Conservation (phyloP, 2,797 vertebrate species). For the Mallotus villosus region DNA sequence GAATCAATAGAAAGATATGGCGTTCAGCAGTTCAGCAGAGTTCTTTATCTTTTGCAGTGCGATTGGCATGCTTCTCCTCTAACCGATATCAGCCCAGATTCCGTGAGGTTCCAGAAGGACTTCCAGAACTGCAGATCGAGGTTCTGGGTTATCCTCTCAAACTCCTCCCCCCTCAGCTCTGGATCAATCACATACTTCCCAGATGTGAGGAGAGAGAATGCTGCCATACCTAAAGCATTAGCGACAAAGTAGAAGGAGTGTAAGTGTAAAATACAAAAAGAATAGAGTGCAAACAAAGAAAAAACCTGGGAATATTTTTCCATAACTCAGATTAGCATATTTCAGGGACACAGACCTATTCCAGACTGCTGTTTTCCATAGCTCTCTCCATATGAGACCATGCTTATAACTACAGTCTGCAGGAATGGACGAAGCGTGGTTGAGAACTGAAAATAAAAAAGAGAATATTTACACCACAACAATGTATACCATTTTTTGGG, state of each 20-base stretch:
- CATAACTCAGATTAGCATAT: not conserved
- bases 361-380: conserved; percentile 73
- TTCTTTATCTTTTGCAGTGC: not conserved
- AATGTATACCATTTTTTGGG: too few species aligned
- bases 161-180: conserved; percentile 73
- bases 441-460: conserved; percentile 58
- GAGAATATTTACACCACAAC: not conserved
- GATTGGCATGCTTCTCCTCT: conserved; percentile 41
- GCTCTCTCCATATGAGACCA: conserved; percentile 78
- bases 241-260: not conserved
- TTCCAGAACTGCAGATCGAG: conserved; percentile 81
- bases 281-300: too few species aligned
- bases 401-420: conserved; percentile 77
- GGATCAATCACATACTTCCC: conserved; percentile 79
- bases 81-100: conserved; percentile 74
- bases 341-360: conserved; percentile 59
- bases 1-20: not conserved
- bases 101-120: conserved; percentile 81
- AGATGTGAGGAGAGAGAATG: conserved; percentile 75
- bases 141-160: conserved; percentile 80
- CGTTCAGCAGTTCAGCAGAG: not conserved
- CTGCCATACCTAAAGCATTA: conserved; percentile 63
- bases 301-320: too few species aligned
- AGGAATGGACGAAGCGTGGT: conserved; percentile 77
- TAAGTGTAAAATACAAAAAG: not conserved